Evolutionary conservation across 2,888 invertebrate species (phyloP), one percentile per base, ranked within the genome.

Genomic region (Adelphocoris suturalis): DNA sequence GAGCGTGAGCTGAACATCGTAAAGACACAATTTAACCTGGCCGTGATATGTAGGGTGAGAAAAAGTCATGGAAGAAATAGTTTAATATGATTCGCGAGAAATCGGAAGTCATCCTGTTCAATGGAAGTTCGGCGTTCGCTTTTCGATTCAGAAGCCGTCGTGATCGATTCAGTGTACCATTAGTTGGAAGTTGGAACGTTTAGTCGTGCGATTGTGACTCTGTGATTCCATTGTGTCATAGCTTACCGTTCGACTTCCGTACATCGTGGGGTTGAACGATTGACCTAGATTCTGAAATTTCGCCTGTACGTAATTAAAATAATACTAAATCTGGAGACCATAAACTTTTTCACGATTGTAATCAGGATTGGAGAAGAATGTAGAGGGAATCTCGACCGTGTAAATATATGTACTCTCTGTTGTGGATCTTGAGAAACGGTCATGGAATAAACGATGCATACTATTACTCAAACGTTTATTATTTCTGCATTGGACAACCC

Each of bases 151-250:
- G 5, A n/a, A n/a, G 68, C 68, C 68, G 19, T 68, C 23, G 68
- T 68, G 68, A 68, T 68, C 68, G 23, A 68, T 68, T 68, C 68
- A 68, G 68, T 23, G 23, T 0, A 23, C 68, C 68, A 68, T 19
- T 16, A 61, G n/a, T 68, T 68, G 23, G 23, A 68, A 61, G n/a
- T 68, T 68, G 23, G 23, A 68, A 68, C 68, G 68, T 68, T 68
- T 23, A 68, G 68, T 61, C 61, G 61, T 68, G 68, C 68, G 27
- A 68, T 68, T 68, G 68, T 68, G 68, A 68, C 68, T 68, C 19
- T 11, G 23, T 68, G 68, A 68, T 68, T 68, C 12, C 27, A 68
- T 68, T 68, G 68, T 68, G 68, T 23, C 61, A 61, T 11, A 61
- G 61, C 7, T 9, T 12, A 19, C 4, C 61, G 16, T 12, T 61